These are phyloP conservation scores for Mnemiopsis leidyi DNA, from an alignment of 37 sponge, comb jelly and placozoan genomes.

Conservation along the genomic window DNA sequence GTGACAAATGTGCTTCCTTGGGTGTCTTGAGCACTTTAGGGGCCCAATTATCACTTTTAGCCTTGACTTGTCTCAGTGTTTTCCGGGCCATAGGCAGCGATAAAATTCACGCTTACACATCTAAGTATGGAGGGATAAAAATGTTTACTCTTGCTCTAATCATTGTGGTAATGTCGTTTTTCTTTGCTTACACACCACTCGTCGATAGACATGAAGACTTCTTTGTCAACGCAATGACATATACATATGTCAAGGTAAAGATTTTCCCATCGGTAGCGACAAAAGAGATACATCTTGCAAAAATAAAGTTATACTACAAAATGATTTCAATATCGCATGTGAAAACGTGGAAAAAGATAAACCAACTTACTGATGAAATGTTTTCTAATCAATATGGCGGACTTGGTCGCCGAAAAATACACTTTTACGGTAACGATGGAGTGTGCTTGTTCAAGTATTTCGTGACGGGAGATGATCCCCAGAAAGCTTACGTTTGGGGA, in stretches of 20 bases:
- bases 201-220: neutral
- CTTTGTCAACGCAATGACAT: neutral
- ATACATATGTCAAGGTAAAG: neutral
- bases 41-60: neutral
- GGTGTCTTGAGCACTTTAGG: neutral
- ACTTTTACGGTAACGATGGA: neutral
- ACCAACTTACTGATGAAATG: neutral
- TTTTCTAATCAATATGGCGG: neutral
- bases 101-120: neutral
- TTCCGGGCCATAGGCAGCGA: neutral
- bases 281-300: neutral
- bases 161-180: neutral
- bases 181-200: neutral
- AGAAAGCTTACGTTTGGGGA: neutral
- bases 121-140: neutral
- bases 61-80: neutral
- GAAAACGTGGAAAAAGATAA: neutral
- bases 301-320: neutral
- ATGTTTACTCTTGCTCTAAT: neutral
- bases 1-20: neutral
- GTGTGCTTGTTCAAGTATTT: neutral
- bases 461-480: neutral
- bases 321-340: neutral
- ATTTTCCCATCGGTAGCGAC: neutral
- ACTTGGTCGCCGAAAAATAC: neutral